Percentiles rank a stretch among this genome's conserved stretches.
phyloP scores from a whole-genome alignment of 2,113 vertebrate species.

The Peucedramus taeniatus region DNA sequence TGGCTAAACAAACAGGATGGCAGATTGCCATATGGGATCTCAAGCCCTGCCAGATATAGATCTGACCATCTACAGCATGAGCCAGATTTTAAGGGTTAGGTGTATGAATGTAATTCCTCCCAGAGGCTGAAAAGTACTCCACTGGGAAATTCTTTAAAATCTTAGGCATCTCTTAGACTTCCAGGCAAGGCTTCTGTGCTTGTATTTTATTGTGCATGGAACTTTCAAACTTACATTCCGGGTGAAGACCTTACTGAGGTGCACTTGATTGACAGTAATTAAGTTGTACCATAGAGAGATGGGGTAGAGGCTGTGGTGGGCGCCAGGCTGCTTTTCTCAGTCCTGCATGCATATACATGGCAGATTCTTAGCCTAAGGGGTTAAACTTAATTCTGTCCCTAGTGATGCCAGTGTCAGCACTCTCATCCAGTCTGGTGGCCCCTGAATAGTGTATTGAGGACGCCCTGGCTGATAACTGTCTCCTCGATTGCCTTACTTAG shows the following conservation, averaged over 20 bases:
- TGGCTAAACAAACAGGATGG: neutral
- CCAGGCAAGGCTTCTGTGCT: neutral
- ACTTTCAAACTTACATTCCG: neutral
- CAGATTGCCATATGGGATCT: neutral
- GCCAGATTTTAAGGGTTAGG: neutral
- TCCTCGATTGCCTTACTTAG: neutral
- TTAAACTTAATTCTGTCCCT: neutral
- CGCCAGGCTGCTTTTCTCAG: neutral
- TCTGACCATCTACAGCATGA: neutral
- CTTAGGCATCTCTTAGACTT: neutral
- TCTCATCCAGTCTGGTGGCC: neutral
- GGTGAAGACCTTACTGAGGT: neutral
- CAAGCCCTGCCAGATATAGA: neutral
- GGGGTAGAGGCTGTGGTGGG: neutral
- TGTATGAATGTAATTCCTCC: neutral
- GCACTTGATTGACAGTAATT: neutral
- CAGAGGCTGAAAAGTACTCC: neutral
- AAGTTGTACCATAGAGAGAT: neutral
- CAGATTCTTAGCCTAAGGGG: neutral
- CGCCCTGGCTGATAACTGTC: fast-evolving
- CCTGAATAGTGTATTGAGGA: neutral
- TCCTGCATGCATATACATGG: neutral
- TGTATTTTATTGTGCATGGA: neutral
- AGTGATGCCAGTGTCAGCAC: neutral
- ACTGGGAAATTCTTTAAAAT: neutral